phyloP scores from a whole-genome alignment of 2,797 vertebrate genomes.

The Poliocrania exsul region DNA sequence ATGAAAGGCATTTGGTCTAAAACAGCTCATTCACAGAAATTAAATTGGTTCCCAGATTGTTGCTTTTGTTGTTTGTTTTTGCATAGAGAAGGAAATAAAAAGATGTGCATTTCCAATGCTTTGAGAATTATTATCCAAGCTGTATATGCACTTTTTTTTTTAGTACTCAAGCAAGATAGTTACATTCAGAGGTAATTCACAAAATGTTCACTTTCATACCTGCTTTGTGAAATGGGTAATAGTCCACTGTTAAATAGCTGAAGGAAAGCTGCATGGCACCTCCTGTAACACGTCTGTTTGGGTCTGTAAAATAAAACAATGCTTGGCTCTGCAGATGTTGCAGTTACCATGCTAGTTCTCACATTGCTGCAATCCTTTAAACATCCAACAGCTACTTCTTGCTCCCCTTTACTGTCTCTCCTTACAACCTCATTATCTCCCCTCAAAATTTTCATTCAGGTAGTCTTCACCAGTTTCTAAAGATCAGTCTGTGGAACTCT shows the following conservation, averaged over 20 bases:
- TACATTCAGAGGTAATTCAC: not conserved
- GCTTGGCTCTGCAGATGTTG: not conserved
- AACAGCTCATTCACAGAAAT: not conserved
- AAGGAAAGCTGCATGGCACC: slow-evolving; percentile 99
- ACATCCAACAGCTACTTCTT: not conserved
- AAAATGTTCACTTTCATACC: slow-evolving; percentile 74
- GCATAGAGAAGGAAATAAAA: not conserved
- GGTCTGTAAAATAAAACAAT: slow-evolving; percentile 75
- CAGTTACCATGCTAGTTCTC: not conserved
- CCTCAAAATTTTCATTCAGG: not conserved
- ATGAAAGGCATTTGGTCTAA: not conserved
- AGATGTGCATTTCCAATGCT: not conserved
- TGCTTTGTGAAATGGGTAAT: slow-evolving; percentile 97
- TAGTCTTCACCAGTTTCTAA: not conserved
- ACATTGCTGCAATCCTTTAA: not conserved
- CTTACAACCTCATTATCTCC: not conserved
- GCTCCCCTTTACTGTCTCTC: not conserved
- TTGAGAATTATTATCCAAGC: not conserved
- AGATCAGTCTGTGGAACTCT: not conserved
- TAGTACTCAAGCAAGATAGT: not conserved
- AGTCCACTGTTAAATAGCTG: slow-evolving; percentile 93
- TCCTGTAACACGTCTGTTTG: slow-evolving; percentile 88
- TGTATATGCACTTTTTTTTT: not conserved
- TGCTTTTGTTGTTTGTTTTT: not conserved
- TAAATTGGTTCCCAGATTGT: not conserved